Percentiles rank a stretch among this genome's conserved stretches.
These are phyloP conservation scores for Corythucha ciliata DNA, from an alignment of 2,888 invertebrate species.

Conservation along the genomic window DNA sequence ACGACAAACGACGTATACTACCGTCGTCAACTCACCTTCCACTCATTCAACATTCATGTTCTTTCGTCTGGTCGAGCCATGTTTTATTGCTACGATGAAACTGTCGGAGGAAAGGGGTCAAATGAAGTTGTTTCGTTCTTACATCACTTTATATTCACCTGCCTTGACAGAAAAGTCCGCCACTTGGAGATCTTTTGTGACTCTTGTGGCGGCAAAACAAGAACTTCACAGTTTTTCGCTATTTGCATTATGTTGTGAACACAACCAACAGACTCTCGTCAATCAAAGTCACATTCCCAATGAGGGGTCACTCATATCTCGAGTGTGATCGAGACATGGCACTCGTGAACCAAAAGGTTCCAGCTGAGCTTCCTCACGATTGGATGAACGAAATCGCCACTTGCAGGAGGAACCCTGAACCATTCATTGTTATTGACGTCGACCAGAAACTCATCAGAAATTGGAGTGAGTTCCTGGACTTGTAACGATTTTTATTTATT, in stretches of 20 bases:
- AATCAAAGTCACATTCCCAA: constrained; percentile 24
- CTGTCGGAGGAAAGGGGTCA: constrained; percentile 24
- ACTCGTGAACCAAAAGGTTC: constrained; percentile 15
- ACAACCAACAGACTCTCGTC: constrained; percentile 3
- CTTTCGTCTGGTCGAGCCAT: constrained; percentile 17
- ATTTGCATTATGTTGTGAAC: constrained; percentile 28
- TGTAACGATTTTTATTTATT: constrained; percentile 11
- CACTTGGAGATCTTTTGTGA: constrained; percentile 30
- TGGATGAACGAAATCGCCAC: constrained; percentile 46
- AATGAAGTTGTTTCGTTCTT: constrained; percentile 27
- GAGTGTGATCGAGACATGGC: constrained; percentile 33
- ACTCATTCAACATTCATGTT: constrained; percentile 23
- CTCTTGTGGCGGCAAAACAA: constrained; percentile 32
- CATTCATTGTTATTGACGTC: constrained; percentile 53
- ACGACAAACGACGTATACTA: constrained; percentile 26
- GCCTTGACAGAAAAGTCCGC: constrained; percentile 21
- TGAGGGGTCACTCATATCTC: constrained; percentile 31
- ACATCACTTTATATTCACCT: constrained; percentile 25
- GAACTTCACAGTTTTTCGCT: constrained; percentile 28
- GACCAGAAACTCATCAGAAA: no score
- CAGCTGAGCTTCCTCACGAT: constrained; percentile 42
- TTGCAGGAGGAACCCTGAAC: constrained; percentile 16
- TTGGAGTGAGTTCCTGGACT: no score
- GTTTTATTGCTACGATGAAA: constrained; percentile 25
- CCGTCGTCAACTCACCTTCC: constrained; percentile 23